A percentile compares a stretch with the other conserved stretches of the same genome.
Evolutionary conservation across 2,797 vertebrate genomes (phyloP).

Genomic region (Pangasius larnaudii): DNA sequence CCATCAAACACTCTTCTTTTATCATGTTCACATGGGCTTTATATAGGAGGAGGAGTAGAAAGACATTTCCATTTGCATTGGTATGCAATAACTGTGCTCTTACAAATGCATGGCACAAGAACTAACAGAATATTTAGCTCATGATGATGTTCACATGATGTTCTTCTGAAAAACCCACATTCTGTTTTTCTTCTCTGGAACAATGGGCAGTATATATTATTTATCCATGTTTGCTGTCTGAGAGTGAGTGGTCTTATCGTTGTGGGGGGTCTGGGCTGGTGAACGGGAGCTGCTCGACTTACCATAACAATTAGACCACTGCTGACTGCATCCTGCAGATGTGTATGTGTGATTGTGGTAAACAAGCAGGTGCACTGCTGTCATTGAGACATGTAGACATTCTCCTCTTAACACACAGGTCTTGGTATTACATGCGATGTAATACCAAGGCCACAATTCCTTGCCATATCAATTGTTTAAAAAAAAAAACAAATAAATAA

Average conservation of each 20-base stretch:
- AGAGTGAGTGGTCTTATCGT: conserved; percentile 30
- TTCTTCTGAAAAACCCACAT: background rate
- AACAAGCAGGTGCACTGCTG: background rate
- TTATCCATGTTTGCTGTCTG: conserved; percentile 33
- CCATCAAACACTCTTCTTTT: conserved; percentile 23
- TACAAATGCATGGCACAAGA: background rate
- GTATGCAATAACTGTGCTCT: conserved; percentile 3
- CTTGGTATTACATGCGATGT: background rate
- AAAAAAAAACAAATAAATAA: background rate
- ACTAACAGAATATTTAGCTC: conserved; percentile 19
- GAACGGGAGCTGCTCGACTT: conserved; percentile 22
- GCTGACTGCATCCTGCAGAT: conserved; percentile 37
- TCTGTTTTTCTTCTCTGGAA: background rate
- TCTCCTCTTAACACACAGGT: conserved; percentile 6
- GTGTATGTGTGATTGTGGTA: conserved; percentile 25
- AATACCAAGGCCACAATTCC: background rate
- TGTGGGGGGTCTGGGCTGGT: conserved; percentile 26
- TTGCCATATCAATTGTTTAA: background rate
- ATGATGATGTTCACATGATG: conserved; percentile 10
- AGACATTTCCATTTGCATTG: conserved; percentile 20
- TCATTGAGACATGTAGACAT: background rate
- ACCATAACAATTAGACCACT: conserved; percentile 48
- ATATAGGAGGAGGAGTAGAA: background rate
- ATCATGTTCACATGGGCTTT: background rate
- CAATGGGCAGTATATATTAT: conserved; percentile 35